These are phyloP conservation scores for Girardia tigrina DNA, from an alignment of 2,888 invertebrate genomes.

Conservation along the genomic window DNA sequence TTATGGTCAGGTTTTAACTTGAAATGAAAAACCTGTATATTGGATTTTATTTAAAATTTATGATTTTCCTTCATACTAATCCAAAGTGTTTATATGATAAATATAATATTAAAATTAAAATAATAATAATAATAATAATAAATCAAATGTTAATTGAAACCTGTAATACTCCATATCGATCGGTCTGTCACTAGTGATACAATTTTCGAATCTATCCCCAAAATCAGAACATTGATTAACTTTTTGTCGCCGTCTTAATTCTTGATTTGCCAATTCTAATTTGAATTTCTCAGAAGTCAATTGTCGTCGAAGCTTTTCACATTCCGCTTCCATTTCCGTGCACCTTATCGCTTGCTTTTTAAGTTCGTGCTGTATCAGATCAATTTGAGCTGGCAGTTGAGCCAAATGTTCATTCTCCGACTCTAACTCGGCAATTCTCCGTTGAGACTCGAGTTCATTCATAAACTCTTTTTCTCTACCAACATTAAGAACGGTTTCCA, in stretches of 20 bases:
- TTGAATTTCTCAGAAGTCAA: slow-evolving; percentile 50
- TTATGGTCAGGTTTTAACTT: too few species aligned
- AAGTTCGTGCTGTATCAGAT: slow-evolving; percentile 49
- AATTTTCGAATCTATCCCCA: neutral
- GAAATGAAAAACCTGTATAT: too few species aligned
- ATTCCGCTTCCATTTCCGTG: slow-evolving; percentile 49
- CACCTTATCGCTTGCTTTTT: slow-evolving; percentile 44
- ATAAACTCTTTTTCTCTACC: slow-evolving; percentile 51
- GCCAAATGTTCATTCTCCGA: slow-evolving; percentile 47
- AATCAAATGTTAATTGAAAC: too few species aligned
- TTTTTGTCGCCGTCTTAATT: slow-evolving; percentile 40
- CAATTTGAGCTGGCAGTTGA: slow-evolving; percentile 50
- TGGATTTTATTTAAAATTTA: too few species aligned
- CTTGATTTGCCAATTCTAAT: slow-evolving; percentile 48
- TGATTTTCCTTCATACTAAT: too few species aligned
- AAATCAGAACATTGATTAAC: neutral
- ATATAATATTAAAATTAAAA: too few species aligned
- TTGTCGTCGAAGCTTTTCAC: slow-evolving; percentile 46
- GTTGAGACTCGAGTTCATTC: slow-evolving; percentile 44
- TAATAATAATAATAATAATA: too few species aligned
- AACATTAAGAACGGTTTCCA: slow-evolving; percentile 46
- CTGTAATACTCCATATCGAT: neutral
- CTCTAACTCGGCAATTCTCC: slow-evolving; percentile 42
- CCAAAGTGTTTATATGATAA: too few species aligned
- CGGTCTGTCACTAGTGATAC: neutral